These are phyloP conservation scores for Drosophila atroscutellata DNA, from an alignment of 2,888 invertebrate genomes.

Conservation along the genomic window DNA sequence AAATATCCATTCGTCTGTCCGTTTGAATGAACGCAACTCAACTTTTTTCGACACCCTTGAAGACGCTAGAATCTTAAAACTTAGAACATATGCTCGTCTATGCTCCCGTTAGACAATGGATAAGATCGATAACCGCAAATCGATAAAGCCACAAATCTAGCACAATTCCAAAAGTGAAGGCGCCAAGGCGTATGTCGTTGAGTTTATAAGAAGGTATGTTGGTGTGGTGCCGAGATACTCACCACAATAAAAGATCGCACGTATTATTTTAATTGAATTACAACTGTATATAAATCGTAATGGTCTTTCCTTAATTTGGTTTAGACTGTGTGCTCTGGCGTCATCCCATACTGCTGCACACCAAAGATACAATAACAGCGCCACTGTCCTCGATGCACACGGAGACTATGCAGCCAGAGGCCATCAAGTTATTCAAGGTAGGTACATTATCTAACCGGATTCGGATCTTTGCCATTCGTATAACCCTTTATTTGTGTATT, in stretches of 20 bases:
- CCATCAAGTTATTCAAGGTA: slow-evolving; percentile 97
- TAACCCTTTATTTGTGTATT: slow-evolving; percentile 2
- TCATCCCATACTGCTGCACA: slow-evolving; percentile 95
- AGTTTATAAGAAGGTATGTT: no score
- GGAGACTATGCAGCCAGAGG: slow-evolving; percentile 94
- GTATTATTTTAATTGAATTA: background rate
- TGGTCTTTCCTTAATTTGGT: background rate
- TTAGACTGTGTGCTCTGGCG: slow-evolving; percentile 95
- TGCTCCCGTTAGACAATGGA: background rate
- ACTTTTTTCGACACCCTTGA: background rate
- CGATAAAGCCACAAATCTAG: background rate
- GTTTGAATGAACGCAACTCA: background rate
- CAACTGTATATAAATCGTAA: background rate
- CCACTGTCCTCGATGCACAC: slow-evolving; percentile 96
- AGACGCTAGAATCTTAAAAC: background rate
- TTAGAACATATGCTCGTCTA: background rate
- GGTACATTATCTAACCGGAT: background rate
- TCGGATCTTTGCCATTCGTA: background rate
- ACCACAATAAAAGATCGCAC: background rate
- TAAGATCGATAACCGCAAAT: background rate
- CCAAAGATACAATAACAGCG: slow-evolving; percentile 95
- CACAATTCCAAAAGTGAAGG: background rate
- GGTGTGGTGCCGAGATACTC: no score
- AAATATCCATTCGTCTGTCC: background rate
- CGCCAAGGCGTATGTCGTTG: background rate